Percentiles rank a stretch among this genome's conserved stretches.
Conservation (phyloP, 1,140 invertebrate species). For the Drosophila nikananu region DNA sequence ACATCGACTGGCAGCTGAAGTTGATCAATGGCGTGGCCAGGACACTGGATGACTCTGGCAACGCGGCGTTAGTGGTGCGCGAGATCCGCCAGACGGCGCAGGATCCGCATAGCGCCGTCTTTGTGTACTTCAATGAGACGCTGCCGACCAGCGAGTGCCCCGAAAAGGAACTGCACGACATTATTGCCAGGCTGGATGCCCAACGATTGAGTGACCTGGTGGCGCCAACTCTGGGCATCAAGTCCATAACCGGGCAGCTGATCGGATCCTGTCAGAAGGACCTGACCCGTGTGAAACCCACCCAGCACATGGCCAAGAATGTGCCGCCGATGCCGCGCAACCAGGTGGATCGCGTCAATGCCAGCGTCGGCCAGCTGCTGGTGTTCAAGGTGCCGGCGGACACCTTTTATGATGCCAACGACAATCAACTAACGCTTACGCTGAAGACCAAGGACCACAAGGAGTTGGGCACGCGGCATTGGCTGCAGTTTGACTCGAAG, state of each 20-base stretch:
- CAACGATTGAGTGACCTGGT: slow-evolving; percentile 86
- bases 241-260: slow-evolving; percentile 88
- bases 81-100: slow-evolving; percentile 66
- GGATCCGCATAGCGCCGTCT: slow-evolving; percentile 87
- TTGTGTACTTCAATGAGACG: slow-evolving; percentile 95
- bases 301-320: slow-evolving; percentile 88
- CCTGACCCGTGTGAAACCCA: slow-evolving; percentile 85
- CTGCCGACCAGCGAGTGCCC: slow-evolving; percentile 92
- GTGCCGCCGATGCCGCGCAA: slow-evolving; percentile 91
- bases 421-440: slow-evolving; percentile 90
- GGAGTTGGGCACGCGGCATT: slow-evolving; percentile 89
- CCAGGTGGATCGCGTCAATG: slow-evolving; percentile 93
- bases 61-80: slow-evolving; percentile 70
- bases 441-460: slow-evolving; percentile 90
- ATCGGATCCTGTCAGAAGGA: slow-evolving; percentile 88
- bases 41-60: slow-evolving; percentile 67
- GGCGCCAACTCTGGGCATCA: slow-evolving; percentile 88
- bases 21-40: slow-evolving; percentile 86
- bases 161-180: slow-evolving; percentile 88
- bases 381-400: slow-evolving; percentile 93
- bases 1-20: slow-evolving; percentile 90
- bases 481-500: slow-evolving; percentile 95
- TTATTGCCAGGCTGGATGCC: slow-evolving; percentile 86
- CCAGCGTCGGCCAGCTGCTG: slow-evolving; percentile 91
- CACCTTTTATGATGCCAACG: slow-evolving; percentile 95